Evolutionary conservation across 2,113 vertebrate species (phyloP), one percentile per base, ranked within the genome.

Genomic region (Tapirus terrestris): DNA sequence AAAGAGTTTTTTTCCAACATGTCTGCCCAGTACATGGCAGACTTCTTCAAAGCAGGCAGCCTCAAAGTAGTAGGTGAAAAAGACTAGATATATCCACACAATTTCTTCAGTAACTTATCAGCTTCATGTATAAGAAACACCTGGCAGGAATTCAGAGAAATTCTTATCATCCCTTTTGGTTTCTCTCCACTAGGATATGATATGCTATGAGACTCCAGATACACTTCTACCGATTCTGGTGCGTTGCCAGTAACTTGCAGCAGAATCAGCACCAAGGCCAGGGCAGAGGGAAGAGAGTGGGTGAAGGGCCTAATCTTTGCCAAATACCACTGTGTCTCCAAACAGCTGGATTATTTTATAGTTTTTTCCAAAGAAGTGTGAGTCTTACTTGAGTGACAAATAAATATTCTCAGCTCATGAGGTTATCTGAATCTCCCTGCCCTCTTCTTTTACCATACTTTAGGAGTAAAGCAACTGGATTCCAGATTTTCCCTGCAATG

Each of bases 221-320:
- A 23, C 1, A 33, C 23, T 33, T 36, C 21, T 70, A 20, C 25
- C 31, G 27, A 60, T 36, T 58, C 48, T 7, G 75, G 60, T 17
- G 7, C 31, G 13, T 16, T 75, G 14, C 58, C 36, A 93, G 10
- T 18, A 21, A 70, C 5, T 43, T 86, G 20, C 91, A 56, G 33
- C 3, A 43, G 58, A 79, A 92, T 96, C 94, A 94, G 68, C 63
- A 94, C 67, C 91, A 92, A 68, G 83, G 82, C 77, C 45, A 81
- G 89, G 25, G 67, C 14, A 79, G 39, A 86, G 12, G 11, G 31
- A 92, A 21, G 23, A 53, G 17, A 43, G 9, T 2, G 6, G 16
- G 11, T 20, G 65, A 58, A 33, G 21, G 21, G 10, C 4, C 70
- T 53, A 56, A 77, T 6, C 67, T 86, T 43, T 77, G 75, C 77